A percentile compares a stretch with the other conserved stretches of the same genome.
phyloP scores from a whole-genome alignment of 2,113 vertebrate species.

The Hyla sarda region DNA sequence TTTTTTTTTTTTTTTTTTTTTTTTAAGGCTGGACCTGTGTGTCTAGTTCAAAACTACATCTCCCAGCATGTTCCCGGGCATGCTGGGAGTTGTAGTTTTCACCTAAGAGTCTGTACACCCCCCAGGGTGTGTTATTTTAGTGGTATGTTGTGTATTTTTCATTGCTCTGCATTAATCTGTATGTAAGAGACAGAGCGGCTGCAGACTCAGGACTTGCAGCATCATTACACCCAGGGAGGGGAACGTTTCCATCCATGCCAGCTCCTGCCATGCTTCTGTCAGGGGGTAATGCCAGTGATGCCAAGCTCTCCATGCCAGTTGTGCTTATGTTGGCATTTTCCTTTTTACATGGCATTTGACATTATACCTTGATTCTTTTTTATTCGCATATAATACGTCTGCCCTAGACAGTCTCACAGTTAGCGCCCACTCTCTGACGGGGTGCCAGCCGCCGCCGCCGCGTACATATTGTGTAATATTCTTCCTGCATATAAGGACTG shows the following conservation, averaged over 20 bases:
- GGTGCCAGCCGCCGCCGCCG: no score
- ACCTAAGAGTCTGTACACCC: no score
- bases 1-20: no score
- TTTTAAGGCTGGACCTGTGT: no score
- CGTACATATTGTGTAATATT: not conserved
- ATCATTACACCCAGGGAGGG: slow-evolving; percentile 3
- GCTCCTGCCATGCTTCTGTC: not conserved
- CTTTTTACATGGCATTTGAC: not conserved
- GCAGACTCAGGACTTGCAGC: slow-evolving; percentile 4
- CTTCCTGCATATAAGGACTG: no score
- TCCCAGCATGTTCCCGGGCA: no score
- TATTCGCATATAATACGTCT: not conserved
- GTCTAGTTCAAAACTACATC: no score
- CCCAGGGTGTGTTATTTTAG: not conserved
- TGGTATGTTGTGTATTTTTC: not conserved
- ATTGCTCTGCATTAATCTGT: not conserved
- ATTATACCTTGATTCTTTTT: not conserved
- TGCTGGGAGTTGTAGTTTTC: no score
- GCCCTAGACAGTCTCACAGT: not conserved
- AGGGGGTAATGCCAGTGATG: not conserved
- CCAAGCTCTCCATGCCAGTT: not conserved
- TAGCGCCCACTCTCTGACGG: not conserved
- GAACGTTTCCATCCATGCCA: not conserved
- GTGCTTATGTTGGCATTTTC: not conserved
- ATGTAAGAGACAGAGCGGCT: not conserved